phyloP scores from a whole-genome alignment of 2,113 vertebrate species.

The Prolemur simus region DNA sequence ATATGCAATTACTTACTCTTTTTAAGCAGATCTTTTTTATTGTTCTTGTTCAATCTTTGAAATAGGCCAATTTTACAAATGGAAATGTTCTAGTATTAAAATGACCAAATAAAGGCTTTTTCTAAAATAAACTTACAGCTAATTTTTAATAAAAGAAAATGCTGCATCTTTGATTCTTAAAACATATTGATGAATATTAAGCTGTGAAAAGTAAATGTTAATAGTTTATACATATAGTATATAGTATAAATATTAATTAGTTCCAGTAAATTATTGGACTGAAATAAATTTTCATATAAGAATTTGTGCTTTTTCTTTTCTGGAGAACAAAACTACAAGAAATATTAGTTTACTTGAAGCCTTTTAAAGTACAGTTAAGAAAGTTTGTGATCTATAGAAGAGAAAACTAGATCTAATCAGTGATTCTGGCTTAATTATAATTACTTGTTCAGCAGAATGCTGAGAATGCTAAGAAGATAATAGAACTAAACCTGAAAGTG shows the following conservation, averaged over 20 bases:
- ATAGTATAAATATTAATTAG: not conserved
- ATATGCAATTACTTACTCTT: not conserved
- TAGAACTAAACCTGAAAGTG: not conserved
- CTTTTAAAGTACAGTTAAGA: not conserved
- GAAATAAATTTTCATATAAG: not conserved
- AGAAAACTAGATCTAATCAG: not conserved
- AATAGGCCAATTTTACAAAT: conserved; percentile 17
- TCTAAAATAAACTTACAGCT: not conserved
- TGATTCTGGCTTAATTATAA: not conserved
- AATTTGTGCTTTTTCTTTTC: not conserved
- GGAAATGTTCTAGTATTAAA: not conserved
- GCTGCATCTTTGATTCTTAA: not conserved
- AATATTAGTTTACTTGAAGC: not conserved
- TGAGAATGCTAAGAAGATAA: not conserved
- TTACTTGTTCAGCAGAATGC: not conserved
- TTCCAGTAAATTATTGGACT: not conserved
- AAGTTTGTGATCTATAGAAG: not conserved
- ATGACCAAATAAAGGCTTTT: not conserved
- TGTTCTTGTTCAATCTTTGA: not conserved
- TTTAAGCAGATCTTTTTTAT: not conserved
- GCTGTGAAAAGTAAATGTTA: not conserved
- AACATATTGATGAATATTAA: not conserved
- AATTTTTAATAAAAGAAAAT: conserved; percentile 1
- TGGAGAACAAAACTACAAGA: not conserved
- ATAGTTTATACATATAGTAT: not conserved